Base-by-base conservation (phyloP, 2,888 invertebrate species). In the Leptopilina myrica region DNA sequence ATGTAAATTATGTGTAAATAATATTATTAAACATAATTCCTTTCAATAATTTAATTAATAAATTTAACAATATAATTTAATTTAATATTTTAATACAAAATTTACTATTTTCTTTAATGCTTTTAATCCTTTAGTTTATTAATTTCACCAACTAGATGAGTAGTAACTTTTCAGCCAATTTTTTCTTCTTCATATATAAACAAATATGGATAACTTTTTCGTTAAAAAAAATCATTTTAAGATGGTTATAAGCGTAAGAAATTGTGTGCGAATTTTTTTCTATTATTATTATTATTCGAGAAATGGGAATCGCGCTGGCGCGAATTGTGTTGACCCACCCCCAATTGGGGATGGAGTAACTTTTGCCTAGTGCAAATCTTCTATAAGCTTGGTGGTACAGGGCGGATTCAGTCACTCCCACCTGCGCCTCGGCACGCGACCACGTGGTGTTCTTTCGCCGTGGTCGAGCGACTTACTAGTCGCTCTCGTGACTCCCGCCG, bases 391-490 rank as follows among this genome's bases (percentile, higher is more conserved):
- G 79, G 84, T 76, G 85, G 84, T 86, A 83, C 86, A 85, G 88
- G 88, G 87, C 88, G 88, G 81, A 83, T 82, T 78, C 79, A 84
- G 84, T 81, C 84, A 84, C 81, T 84, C 84, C 84, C 84, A 84
- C 82, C 84, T 84, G 84, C 84, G 84, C 84, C 83, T 81, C 82
- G 83, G 83, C 85, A 85, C 86, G 84, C 86, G 85, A 88, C 88
- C 88, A 87, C 87, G 87, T 88, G 87, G 86, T 80, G 69, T 80
- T 81, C 79, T 79, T 82, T 81, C 79, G 76, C 79, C 62, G 53
- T 75, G 76, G 81, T 82, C 80, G 81, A 81, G 83, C 84, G 85
- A 81, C 85, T 83, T 62, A 69, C 78, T 77, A 86, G 86, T 86
- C 84, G 85, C 84, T 85, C 83, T 85, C 85, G 83, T 82, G 85